phyloP scores from a whole-genome alignment of 2,797 vertebrate species.

The Sebastolobus altivelis region DNA sequence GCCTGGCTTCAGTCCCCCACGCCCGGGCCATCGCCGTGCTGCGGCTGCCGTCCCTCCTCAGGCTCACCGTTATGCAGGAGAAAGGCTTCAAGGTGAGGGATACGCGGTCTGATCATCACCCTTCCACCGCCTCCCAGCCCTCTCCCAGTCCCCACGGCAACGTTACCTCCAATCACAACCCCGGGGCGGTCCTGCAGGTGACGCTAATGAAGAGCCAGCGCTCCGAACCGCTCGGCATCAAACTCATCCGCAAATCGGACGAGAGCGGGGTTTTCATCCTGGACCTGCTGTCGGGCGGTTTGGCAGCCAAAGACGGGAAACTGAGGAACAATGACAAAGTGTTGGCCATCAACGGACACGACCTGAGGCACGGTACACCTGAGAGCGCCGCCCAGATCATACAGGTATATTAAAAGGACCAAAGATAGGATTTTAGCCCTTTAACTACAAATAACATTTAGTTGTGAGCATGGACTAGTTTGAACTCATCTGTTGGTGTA shows the following conservation, averaged over 20 bases:
- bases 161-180: conserved; percentile 67
- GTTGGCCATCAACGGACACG: conserved; percentile 93
- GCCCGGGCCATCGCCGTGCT: conserved; percentile 87
- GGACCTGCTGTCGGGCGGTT: conserved; percentile 90
- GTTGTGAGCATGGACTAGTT: background rate
- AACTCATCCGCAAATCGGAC: conserved; percentile 93
- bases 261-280: conserved; percentile 93
- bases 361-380: conserved; percentile 93
- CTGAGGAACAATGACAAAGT: conserved; percentile 93
- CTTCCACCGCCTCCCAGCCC: conserved; percentile 70
- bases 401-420: conserved; percentile 83
- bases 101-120: conserved; percentile 78
- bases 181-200: conserved; percentile 90
- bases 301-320: conserved; percentile 93
- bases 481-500: background rate
- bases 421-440: background rate
- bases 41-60: conserved; percentile 84
- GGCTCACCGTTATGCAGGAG: conserved; percentile 93
- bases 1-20: conserved; percentile 90
- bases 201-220: conserved; percentile 90
- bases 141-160: conserved; percentile 71
- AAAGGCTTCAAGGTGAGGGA: conserved; percentile 90
- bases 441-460: background rate
- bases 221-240: conserved; percentile 91
- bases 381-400: conserved; percentile 95